Evolutionary conservation across 2,113 vertebrate species (phyloP).

Genomic region (Apodemus sylvaticus): DNA sequence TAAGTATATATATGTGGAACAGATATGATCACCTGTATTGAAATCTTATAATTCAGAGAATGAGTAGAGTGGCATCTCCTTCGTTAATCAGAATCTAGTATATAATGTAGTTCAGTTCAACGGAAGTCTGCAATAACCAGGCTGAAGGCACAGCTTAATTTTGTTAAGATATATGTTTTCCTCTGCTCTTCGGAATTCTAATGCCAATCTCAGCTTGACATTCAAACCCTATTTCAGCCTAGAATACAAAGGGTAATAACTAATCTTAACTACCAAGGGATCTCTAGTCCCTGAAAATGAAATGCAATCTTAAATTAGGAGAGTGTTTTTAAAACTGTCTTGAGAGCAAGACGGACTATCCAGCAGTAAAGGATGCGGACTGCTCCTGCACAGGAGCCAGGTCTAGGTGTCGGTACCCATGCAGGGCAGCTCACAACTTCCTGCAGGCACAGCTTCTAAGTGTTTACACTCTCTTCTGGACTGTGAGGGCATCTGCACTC

Average conservation of each 20-base stretch:
- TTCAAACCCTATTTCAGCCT: neutral
- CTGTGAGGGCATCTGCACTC: neutral
- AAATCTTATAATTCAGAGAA: conserved; percentile 1
- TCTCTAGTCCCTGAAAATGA: neutral
- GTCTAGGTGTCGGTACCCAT: neutral
- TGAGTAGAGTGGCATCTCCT: neutral
- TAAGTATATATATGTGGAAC: neutral
- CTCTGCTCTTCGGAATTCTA: neutral
- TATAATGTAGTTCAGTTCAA: conserved; percentile 4
- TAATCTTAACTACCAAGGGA: neutral
- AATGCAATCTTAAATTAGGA: neutral
- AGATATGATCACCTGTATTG: neutral
- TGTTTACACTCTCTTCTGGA: neutral
- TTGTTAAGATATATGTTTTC: conserved; percentile 2
- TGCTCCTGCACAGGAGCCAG: neutral
- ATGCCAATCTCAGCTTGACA: neutral
- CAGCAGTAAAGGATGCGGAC: neutral
- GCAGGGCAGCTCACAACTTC: neutral
- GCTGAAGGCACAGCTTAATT: neutral
- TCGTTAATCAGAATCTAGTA: neutral
- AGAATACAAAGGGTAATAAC: neutral
- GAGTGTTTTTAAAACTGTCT: neutral
- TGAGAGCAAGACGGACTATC: neutral
- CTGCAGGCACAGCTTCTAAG: neutral
- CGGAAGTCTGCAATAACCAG: neutral